Percentiles rank a stretch among this genome's conserved stretches.
These are phyloP conservation scores for Ophraella communa DNA, from an alignment of 2,888 invertebrate species.

Conservation along the genomic window DNA sequence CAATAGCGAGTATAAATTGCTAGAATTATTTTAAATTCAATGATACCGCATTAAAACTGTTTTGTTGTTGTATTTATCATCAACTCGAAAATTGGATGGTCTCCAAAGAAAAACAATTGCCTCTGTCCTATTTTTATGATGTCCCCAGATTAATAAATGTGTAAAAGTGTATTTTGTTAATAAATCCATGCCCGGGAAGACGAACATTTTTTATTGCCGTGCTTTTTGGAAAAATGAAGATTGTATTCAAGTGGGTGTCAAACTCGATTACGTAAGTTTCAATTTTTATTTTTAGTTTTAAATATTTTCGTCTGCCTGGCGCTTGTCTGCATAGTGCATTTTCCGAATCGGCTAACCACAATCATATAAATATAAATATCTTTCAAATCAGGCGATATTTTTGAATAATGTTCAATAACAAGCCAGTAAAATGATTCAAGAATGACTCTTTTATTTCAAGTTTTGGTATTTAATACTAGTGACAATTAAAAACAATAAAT, in stretches of 20 bases:
- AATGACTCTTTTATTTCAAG: no score
- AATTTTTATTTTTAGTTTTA: constrained; percentile 14
- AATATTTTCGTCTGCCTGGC: constrained; percentile 7
- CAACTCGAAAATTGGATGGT: constrained; percentile 30
- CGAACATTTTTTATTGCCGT: not conserved
- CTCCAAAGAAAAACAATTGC: constrained; percentile 37
- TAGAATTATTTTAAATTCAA: constrained; percentile 4
- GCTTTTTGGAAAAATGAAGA: not conserved
- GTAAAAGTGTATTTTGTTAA: constrained; percentile 29
- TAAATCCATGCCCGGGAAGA: constrained; percentile 5
- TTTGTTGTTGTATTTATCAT: constrained; percentile 27
- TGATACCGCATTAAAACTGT: constrained; percentile 21
- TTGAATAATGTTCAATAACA: not conserved
- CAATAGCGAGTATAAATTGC: not conserved
- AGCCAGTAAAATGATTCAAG: no score
- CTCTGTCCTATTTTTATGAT: constrained; percentile 35
- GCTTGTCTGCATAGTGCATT: not conserved
- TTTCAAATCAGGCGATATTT: not conserved
- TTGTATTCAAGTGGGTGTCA: not conserved
- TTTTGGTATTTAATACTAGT: no score
- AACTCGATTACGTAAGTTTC: constrained; percentile 13
- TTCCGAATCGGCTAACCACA: not conserved
- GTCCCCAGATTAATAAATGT: constrained; percentile 25
- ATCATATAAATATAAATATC: not conserved
- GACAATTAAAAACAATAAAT: no score